Conservation (phyloP, 2,797 vertebrate genomes). For the Argyrosomus regius region DNA sequence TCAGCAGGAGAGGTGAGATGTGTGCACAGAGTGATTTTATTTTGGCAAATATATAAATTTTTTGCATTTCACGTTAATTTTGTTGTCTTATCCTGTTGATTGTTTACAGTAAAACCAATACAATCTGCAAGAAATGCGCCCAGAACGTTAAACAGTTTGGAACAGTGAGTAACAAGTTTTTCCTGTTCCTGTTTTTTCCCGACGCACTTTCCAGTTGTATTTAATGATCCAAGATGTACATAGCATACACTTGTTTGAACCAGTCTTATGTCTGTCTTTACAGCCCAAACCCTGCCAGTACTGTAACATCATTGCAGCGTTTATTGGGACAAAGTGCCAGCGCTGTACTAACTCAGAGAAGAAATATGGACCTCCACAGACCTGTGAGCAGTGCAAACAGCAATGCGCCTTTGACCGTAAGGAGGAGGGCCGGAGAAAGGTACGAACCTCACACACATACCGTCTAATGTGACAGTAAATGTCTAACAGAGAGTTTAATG, state of each 20-base stretch:
- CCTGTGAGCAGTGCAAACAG: conserved; percentile 98
- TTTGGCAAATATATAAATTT: neutral
- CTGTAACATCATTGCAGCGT: conserved; percentile 99
- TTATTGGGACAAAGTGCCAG: conserved; percentile 99
- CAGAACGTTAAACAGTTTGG: conserved; percentile 99
- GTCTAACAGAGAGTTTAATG: neutral
- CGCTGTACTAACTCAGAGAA: conserved; percentile 99
- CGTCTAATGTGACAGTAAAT: neutral
- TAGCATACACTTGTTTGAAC: neutral
- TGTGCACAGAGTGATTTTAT: neutral
- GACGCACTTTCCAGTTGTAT: neutral
- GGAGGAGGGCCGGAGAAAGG: conserved; percentile 97
- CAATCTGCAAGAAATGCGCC: conserved; percentile 99
- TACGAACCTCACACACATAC: conserved; percentile 46
- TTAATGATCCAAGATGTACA: neutral
- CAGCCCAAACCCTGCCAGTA: conserved; percentile 99
- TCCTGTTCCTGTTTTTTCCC: neutral
- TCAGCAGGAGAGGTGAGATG: conserved; percentile 95
- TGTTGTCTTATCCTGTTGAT: conserved; percentile 15
- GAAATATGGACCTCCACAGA: conserved; percentile 98
- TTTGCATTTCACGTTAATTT: neutral
- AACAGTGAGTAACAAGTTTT: conserved; percentile 88
- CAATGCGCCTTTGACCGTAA: conserved; percentile 98
- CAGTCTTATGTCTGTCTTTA: conserved; percentile 35
- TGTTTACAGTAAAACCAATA: conserved; percentile 94